Evolutionary conservation across 2,113 vertebrate genomes (phyloP), one percentile per base, ranked within the genome.

Genomic region (Rhabdomys dilectus): DNA sequence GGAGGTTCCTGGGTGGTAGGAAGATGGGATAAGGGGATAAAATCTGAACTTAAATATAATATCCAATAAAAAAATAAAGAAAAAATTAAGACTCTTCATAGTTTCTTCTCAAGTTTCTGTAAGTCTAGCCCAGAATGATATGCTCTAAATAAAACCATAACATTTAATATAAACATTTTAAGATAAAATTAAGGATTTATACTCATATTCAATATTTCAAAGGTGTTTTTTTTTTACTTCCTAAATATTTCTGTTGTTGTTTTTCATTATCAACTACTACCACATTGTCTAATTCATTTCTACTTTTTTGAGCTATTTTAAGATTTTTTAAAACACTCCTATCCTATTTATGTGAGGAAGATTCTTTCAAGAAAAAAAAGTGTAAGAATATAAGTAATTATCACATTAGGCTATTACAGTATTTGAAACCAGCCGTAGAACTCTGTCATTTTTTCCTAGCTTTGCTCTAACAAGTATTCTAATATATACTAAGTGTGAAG

Each of bases 401-500:
- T 94, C 75, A 88, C 11, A 97, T 77, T 82, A 22, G 48, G 7
- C 5, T 7, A 29, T 60, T 60, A 81, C 4, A 80, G 17, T 66
- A 88, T 85, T 77, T 29, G 84, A 73, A 93, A 48, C 4, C 0
- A 21, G 70, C n/a, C 72, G 36, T 8, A 93, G 45, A 64, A 2
- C 10, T 85, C 6, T 24, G 39, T 93, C 95, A 91, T 72, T 96
- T 91, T 66, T 48, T 78, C 34, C 29, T 10, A 60, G 7, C 48
- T 36, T 81, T 92, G 62, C 90, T 92, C 91, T 88, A 92, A 53
- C 70, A 96, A 70, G 26, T 72, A 60, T 72, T 89, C 68, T 45
- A 82, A 88, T 58, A 3, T 15, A 3, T 81, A 31, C 45, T 42
- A 95, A 87, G 56, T 93, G 84, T 16, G 94, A 91, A 97, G 45